Base-by-base conservation (phyloP, 1,140 invertebrate species). In the Polypedilum pembai region DNA sequence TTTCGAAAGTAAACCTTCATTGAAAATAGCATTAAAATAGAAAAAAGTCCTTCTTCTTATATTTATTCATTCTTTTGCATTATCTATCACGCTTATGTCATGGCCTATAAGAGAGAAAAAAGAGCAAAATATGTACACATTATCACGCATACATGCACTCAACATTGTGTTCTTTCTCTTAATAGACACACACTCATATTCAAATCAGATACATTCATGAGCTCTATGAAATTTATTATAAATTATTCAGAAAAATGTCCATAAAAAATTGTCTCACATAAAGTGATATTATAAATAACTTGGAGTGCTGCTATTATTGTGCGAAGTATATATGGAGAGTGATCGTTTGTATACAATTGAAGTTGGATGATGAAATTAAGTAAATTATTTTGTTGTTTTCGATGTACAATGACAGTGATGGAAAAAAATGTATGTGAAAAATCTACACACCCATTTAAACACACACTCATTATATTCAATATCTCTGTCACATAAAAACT, bases 351-450 rank as follows among this genome's bases (percentile, higher is more conserved):
- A 56, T 12, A 56, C 12, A 56, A 56, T 56, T 56, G 45, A 56
- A 56, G 12, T 56, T 56, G 45, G n/a, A 12, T 56, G 45, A 18
- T 69, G 65, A 18, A 69, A 69, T 69, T 69, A 69, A 69, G 65
- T 69, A 69, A 69, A 69, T 69, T 69, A 69, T 21, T 69, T 69
- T 69, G 65, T 69, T 69, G 20, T 69, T 69, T 69, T 69, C 20
- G 45, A 56, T 56, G 45, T 56, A 56, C 10, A 15, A 56, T n/a
- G 15, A 56, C 12, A 56, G 12, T 56, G 12, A 56, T 56, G 45
- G 45, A 56, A 56, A 56, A 45, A 45, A 45, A 56, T n/a, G 24
- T 33, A 33, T 33, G 24, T 33, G 24, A 33, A 33, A 56, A 56
- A 56, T 56, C 12, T 56, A 56, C 45, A 56, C 45, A 56, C 45